phyloP scores from a whole-genome alignment of 2,797 vertebrate genomes.

The Orientallactaga sibirica region DNA sequence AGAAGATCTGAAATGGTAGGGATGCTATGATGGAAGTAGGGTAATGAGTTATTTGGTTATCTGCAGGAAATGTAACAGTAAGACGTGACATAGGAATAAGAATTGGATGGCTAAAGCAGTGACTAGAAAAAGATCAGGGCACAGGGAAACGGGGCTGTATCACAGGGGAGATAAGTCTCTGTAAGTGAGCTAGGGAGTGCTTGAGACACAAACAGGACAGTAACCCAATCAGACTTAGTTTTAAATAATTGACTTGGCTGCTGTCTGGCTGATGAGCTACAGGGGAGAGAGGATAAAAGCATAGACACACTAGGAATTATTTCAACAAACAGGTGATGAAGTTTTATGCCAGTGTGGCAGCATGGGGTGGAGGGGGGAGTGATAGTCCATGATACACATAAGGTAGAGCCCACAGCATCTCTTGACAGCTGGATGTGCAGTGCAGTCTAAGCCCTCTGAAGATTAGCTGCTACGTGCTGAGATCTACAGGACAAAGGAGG shows the following conservation, averaged over 20 bases:
- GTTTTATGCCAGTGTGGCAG: neutral
- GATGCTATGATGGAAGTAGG: neutral
- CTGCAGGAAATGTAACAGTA: neutral
- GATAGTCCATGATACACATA: neutral
- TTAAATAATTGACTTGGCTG: slow-evolving; percentile 56
- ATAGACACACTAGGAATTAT: neutral
- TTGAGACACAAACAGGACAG: slow-evolving; percentile 12
- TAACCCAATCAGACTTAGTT: slow-evolving; percentile 21
- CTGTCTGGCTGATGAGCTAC: neutral
- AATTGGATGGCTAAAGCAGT: neutral
- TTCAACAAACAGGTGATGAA: neutral
- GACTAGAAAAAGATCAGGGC: neutral
- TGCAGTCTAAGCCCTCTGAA: neutral
- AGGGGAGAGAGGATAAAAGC: neutral
- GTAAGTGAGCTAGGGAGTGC: neutral
- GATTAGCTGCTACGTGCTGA: neutral
- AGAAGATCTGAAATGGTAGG: neutral
- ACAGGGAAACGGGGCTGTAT: neutral
- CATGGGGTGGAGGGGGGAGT: neutral
- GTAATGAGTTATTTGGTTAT: neutral
- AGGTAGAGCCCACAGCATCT: neutral
- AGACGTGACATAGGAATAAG: neutral
- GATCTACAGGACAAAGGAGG: neutral
- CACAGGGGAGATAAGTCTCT: neutral
- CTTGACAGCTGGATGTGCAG: neutral